These are phyloP conservation scores for Epiblema foenella DNA, from an alignment of 2,888 invertebrate species.

Conservation along the genomic window DNA sequence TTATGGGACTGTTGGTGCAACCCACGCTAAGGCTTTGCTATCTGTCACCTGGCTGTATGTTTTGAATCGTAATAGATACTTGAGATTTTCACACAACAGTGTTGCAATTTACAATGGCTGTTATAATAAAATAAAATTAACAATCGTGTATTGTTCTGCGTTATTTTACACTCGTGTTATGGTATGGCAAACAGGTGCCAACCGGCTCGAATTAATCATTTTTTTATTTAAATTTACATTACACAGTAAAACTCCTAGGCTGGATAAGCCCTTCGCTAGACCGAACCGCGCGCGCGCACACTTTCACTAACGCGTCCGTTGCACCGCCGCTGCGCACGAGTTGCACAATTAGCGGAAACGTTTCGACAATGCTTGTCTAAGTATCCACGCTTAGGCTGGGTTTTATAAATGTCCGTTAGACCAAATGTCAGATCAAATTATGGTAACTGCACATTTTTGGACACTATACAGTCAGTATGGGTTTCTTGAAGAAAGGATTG, in stretches of 20 bases:
- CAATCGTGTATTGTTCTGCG: not conserved
- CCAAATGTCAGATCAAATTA: too few species aligned
- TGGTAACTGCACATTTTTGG: too few species aligned
- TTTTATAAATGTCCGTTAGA: too few species aligned
- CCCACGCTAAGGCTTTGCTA: too few species aligned
- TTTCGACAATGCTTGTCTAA: conserved; percentile 21
- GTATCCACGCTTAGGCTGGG: not conserved
- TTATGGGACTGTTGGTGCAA: too few species aligned
- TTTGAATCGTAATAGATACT: not conserved
- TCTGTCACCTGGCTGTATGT: not conserved
- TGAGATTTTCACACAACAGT: not conserved
- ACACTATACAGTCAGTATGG: too few species aligned
- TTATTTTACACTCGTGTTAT: not conserved
- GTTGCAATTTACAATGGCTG: not conserved
- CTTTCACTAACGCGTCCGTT: conserved; percentile 41
- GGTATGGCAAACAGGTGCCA: not conserved
- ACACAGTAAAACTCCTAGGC: not conserved
- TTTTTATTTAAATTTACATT: too few species aligned
- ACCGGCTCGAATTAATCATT: not conserved
- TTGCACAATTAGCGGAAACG: conserved; percentile 42
- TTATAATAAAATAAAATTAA: not conserved
- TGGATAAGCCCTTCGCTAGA: conserved; percentile 26
- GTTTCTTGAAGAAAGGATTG: too few species aligned
- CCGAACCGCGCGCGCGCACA: conserved; percentile 29
- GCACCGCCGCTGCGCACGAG: conserved; percentile 24